A percentile compares a stretch with the other conserved stretches of the same genome.
phyloP scores from a whole-genome alignment of 2,113 vertebrate genomes.

The Mola mola region DNA sequence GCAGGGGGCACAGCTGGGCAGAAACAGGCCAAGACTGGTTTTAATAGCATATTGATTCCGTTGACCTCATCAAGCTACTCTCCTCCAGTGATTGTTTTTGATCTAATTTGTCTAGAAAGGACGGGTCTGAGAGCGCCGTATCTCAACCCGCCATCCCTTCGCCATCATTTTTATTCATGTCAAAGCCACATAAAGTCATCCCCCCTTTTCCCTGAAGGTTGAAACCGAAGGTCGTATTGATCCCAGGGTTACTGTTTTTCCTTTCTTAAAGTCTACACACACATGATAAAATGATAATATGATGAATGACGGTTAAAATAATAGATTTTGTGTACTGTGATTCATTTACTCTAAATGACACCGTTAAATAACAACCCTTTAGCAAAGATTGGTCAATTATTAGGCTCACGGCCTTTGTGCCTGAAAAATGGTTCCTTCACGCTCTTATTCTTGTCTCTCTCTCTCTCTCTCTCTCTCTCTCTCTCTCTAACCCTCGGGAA shows the following conservation, averaged over 20 bases:
- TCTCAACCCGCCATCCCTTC: slow-evolving; percentile 25
- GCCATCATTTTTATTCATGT: slow-evolving; percentile 16
- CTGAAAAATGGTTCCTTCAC: slow-evolving; percentile 34
- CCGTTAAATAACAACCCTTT: neutral
- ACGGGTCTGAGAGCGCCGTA: slow-evolving; percentile 47
- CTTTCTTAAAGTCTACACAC: neutral
- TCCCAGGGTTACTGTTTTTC: neutral
- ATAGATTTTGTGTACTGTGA: neutral
- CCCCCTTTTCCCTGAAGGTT: neutral
- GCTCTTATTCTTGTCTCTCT: slow-evolving; percentile 29
- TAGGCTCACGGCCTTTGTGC: slow-evolving; percentile 30
- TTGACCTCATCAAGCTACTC: slow-evolving; percentile 54
- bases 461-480: slow-evolving; percentile 35
- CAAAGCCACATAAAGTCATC: slow-evolving; percentile 5
- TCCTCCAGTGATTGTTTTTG: slow-evolving; percentile 43
- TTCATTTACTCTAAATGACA: neutral
- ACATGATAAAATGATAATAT: no score
- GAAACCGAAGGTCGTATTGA: neutral
- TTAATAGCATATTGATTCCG: slow-evolving; percentile 66
- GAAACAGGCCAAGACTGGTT: slow-evolving; percentile 33
- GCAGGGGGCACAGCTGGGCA: slow-evolving; percentile 25
- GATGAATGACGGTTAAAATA: neutral
- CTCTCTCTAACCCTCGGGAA: slow-evolving; percentile 19
- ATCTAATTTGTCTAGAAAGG: slow-evolving; percentile 53
- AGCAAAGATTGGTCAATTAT: slow-evolving; percentile 17